These are phyloP conservation scores for Microcaecilia unicolor DNA, from an alignment of 2,797 vertebrate species.

Conservation along the genomic window DNA sequence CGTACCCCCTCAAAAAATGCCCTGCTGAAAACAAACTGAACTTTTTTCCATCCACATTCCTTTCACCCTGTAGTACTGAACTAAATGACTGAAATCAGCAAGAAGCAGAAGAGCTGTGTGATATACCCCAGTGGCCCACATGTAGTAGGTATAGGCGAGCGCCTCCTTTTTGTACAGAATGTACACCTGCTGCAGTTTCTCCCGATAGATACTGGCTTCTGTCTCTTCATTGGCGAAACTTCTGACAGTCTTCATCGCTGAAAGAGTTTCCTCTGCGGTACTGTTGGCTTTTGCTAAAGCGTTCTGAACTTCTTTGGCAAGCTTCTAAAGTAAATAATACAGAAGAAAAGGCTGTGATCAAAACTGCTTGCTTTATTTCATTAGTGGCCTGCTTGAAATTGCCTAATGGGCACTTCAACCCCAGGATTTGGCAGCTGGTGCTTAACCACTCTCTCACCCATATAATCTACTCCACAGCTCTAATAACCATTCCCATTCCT, in stretches of 20 bases:
- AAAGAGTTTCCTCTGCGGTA: conserved; percentile 88
- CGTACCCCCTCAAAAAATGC: too few species aligned
- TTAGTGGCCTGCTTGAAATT: too few species aligned
- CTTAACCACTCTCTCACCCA: too few species aligned
- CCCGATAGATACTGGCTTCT: conserved; percentile 68
- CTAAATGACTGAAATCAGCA: too few species aligned
- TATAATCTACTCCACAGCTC: too few species aligned
- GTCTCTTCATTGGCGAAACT: conserved; percentile 83
- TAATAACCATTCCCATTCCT: too few species aligned
- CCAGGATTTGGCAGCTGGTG: too few species aligned
- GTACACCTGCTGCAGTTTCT: conserved; percentile 75
- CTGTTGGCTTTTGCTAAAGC: conserved; percentile 86
- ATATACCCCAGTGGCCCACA: conserved; percentile 86
- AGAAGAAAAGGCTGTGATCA: too few species aligned
- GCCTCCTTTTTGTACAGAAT: conserved; percentile 81
- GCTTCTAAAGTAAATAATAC: conserved; percentile 48
- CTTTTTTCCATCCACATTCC: rapidly evolving
- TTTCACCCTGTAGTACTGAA: rapidly evolving
- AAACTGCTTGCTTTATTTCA: too few species aligned
- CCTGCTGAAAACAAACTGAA: too few species aligned
- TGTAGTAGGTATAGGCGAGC: conserved; percentile 76
- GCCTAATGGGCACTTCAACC: too few species aligned
- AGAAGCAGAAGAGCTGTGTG: too few species aligned
- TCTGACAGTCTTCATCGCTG: conserved; percentile 84
- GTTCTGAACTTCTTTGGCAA: conserved; percentile 84